Evolutionary conservation across 1,140 invertebrate species (phyloP), one percentile per base, ranked within the genome.

Genomic region (Diorhabda elongata): DNA sequence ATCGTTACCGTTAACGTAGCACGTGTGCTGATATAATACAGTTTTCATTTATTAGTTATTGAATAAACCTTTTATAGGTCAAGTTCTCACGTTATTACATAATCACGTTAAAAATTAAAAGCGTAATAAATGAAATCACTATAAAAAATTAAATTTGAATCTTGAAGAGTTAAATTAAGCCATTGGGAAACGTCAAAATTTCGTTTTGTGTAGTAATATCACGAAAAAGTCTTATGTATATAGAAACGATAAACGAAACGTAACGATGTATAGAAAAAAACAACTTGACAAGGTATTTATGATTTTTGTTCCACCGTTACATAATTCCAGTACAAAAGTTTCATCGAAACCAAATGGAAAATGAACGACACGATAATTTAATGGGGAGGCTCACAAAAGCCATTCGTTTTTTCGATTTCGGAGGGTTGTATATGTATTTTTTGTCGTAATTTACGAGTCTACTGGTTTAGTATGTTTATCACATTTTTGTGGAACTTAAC

Each of bases 301-400:
- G 47, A 52, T 52, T 52, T 52, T 52, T n/a, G 6, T 52, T 52
- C n/a, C 6, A 26, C 26, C 26, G 26, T 26, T 52, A 8, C 47
- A 4, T 6, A 52, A 52, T 52, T 52, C 26, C 47, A 52, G n/a
- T 52, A 52, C 47, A 52, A 52, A 2, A 52, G 6, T 52, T 52
- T n/a, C 47, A 52, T 52, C 47, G 47, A 52, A 52, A 52, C 47
- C 47, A 52, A 52, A 52, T 52, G 47, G 47, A 52, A 52, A 52
- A 52, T 52, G n/a, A 52, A 52, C 47, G 3, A 52, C 6, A n/a
- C n/a, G 47, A 52, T 52, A 52, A 52, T 52, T 52, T 52, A 52
- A 52, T 52, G 47, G 6, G n/a, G 47, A n/a, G 47, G 47, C n/a
- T 52, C 47, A 52, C 47, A 52, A 52, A 6, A 52, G 47, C n/a